These are phyloP conservation scores for Polymixis flavicincta DNA, from an alignment of 2,888 invertebrate species.

Conservation along the genomic window DNA sequence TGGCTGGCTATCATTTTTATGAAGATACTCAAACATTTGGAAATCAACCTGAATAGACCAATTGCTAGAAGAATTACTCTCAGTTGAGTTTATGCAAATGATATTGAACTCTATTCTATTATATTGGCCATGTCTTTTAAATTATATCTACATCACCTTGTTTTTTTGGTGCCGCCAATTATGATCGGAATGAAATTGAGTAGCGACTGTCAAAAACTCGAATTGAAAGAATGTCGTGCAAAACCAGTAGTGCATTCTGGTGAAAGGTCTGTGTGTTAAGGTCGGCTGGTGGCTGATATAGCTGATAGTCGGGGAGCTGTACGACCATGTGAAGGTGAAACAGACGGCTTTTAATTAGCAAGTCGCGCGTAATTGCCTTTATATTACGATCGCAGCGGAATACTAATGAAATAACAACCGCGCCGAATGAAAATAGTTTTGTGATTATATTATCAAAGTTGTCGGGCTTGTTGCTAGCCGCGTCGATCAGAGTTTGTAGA, in stretches of 20 bases:
- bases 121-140: constrained; percentile 6
- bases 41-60: neutral
- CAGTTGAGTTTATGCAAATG: neutral
- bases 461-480: constrained; percentile 14
- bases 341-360: constrained; percentile 18
- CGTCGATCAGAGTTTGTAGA: neutral
- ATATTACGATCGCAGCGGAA: constrained; percentile 3
- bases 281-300: constrained; percentile 61
- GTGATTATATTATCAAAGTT: constrained; percentile 21
- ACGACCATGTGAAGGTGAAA: constrained; percentile 28
- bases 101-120: neutral
- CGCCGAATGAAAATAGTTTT: constrained; percentile 27
- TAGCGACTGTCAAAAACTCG: constrained; percentile 35
- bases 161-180: constrained; percentile 10
- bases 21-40: constrained; percentile 1
- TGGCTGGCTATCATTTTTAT: neutral
- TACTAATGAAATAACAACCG: constrained; percentile 12
- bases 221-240: constrained; percentile 55
- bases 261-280: constrained; percentile 73
- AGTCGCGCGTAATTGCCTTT: constrained; percentile 12
- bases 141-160: constrained; percentile 40
- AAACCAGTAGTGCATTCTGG: constrained; percentile 59
- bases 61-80: neutral
- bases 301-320: constrained; percentile 31
- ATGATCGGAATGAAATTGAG: constrained; percentile 40